phyloP scores from a whole-genome alignment of 2,797 vertebrate species.

The Oryzias sinensis region DNA sequence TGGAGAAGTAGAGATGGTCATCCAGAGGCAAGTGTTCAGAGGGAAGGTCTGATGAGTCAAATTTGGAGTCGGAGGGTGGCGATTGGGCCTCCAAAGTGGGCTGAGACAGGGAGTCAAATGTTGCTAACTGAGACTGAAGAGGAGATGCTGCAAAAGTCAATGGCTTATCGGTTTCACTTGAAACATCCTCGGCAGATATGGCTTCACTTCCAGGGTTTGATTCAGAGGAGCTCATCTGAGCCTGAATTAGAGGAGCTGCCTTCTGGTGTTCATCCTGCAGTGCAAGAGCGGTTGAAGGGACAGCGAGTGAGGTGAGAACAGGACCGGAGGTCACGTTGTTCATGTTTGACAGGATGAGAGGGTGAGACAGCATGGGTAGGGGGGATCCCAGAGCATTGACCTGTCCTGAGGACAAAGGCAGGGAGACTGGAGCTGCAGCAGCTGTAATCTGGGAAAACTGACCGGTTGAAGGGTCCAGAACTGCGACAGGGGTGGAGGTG shows the following conservation, averaged over 20 bases:
- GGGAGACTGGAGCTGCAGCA: slow-evolving; percentile 54
- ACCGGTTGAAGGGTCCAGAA: slow-evolving; percentile 67
- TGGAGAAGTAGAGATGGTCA: slow-evolving; percentile 74
- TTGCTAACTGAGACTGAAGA: slow-evolving; percentile 38
- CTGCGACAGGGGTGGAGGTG: slow-evolving; percentile 62
- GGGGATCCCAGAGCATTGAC: slow-evolving; percentile 46
- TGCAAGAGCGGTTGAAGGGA: slow-evolving; percentile 25
- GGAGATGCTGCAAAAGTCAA: slow-evolving; percentile 46
- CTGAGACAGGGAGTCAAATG: slow-evolving; percentile 42
- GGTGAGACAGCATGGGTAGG: slow-evolving; percentile 53
- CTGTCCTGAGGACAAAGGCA: slow-evolving; percentile 58
- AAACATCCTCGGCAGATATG: slow-evolving; percentile 68
- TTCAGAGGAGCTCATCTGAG: slow-evolving; percentile 59
- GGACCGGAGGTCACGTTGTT: slow-evolving; percentile 32
- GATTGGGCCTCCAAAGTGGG: slow-evolving; percentile 38
- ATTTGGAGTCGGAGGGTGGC: slow-evolving; percentile 47
- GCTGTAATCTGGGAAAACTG: slow-evolving; percentile 69
- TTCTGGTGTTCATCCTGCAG: slow-evolving; percentile 32
- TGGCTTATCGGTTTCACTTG: slow-evolving; percentile 65
- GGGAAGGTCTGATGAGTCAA: slow-evolving; percentile 47
- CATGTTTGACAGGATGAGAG: slow-evolving; percentile 65
- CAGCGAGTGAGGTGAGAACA: slow-evolving; percentile 34
- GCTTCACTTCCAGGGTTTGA: slow-evolving; percentile 69
- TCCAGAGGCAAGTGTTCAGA: slow-evolving; percentile 67
- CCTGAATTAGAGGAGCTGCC: slow-evolving; percentile 18